phyloP scores from a whole-genome alignment of 2,797 vertebrate species.

The Epinephelus coioides region DNA sequence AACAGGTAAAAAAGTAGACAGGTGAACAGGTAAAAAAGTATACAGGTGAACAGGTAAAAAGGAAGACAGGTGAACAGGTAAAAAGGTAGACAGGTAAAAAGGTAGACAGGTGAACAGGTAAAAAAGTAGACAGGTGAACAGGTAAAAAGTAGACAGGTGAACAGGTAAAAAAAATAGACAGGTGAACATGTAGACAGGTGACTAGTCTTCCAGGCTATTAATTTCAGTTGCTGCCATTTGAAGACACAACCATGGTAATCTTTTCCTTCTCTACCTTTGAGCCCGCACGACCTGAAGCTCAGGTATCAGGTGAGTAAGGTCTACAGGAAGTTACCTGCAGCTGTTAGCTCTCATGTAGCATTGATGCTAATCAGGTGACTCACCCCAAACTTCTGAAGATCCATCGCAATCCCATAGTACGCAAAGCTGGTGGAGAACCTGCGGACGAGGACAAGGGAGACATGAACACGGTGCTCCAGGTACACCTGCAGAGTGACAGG shows the following conservation, averaged over 20 bases:
- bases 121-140: neutral
- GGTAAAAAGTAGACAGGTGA: neutral
- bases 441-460: neutral
- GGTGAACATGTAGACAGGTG: too few relatives aligned
- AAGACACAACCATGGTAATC: too few relatives aligned
- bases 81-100: neutral
- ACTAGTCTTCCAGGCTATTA: too few relatives aligned
- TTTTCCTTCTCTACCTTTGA: too few relatives aligned
- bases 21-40: neutral
- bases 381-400: conserved; percentile 88
- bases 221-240: too few relatives aligned
- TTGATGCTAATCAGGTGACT: conserved; percentile 40
- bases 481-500: neutral
- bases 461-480: too few relatives aligned
- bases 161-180: neutral
- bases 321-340: too few relatives aligned
- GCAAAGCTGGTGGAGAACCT: conserved; percentile 89
- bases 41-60: too few relatives aligned
- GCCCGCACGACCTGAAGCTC: too few relatives aligned
- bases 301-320: too few relatives aligned
- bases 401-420: conserved; percentile 87
- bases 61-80: too few relatives aligned
- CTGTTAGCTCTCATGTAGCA: neutral
- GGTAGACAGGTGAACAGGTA: neutral
- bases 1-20: neutral